These are phyloP conservation scores for Campopleginae sp. DNA, from an alignment of 2,888 invertebrate species.

Conservation along the genomic window DNA sequence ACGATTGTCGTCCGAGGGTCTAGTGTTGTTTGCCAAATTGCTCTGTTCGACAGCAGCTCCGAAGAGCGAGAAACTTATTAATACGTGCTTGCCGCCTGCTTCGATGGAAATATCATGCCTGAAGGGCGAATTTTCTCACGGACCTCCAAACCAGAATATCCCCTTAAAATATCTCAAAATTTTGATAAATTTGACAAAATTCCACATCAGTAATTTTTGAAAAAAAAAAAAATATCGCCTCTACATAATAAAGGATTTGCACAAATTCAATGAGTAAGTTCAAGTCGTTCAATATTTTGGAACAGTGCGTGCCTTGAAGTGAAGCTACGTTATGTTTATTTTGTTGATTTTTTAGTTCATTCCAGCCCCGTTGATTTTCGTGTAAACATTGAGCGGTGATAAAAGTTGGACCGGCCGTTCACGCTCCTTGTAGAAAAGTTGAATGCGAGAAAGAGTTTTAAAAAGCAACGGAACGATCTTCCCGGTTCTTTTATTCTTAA, in stretches of 20 bases:
- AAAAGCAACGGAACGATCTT: neutral
- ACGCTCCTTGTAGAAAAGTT: neutral
- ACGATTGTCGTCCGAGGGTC: conserved; percentile 26
- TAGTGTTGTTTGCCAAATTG: conserved; percentile 52
- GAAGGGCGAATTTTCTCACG: too few species aligned
- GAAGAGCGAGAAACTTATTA: conserved; percentile 38
- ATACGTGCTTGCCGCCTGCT: conserved; percentile 34
- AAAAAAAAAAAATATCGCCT: too few species aligned
- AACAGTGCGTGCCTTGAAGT: neutral
- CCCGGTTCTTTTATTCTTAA: neutral
- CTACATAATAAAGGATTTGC: neutral
- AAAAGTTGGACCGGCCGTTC: neutral
- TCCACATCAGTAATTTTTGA: too few species aligned
- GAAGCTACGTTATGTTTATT: neutral
- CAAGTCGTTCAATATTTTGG: neutral
- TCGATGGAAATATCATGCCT: conserved; percentile 11
- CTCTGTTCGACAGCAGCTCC: conserved; percentile 9
- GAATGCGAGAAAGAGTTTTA: conserved; percentile 13
- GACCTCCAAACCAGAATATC: too few species aligned
- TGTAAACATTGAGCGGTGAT: neutral
- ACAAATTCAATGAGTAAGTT: neutral
- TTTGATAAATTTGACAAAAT: too few species aligned
- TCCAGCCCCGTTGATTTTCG: neutral
- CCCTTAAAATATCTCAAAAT: neutral
- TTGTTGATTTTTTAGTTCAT: neutral